A percentile compares a stretch with the other conserved stretches of the same genome.
phyloP scores from a whole-genome alignment of 1,140 invertebrate genomes.

The Spodoptera frugiperda region DNA sequence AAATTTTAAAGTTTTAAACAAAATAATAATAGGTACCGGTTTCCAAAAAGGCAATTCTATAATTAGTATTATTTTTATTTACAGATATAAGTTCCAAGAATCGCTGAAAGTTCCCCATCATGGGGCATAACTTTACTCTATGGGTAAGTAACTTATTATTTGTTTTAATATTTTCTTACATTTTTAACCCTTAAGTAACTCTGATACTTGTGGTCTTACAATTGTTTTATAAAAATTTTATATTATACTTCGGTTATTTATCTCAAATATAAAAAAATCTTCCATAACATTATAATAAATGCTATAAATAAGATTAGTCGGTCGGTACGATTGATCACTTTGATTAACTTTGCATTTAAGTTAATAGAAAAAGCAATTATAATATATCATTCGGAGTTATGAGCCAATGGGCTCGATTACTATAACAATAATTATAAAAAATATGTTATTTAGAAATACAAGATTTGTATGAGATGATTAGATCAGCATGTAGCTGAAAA shows the following conservation, averaged over 20 bases:
- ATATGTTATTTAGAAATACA: not conserved
- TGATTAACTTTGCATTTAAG: constrained; percentile 9
- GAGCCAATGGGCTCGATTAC: constrained; percentile 1
- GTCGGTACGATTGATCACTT: not conserved
- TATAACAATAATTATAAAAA: not conserved
- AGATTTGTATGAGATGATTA: not conserved
- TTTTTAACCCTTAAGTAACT: not conserved
- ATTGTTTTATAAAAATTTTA: too few relatives aligned
- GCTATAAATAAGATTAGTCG: constrained; percentile 16
- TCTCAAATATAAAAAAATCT: too few relatives aligned
- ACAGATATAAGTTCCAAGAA: constrained; percentile 44
- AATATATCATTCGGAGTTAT: not conserved
- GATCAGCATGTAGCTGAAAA: too few relatives aligned
- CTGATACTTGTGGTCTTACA: too few relatives aligned
- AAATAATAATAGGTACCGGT: not conserved
- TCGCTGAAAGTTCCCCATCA: constrained; percentile 63
- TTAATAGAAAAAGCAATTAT: constrained; percentile 32
- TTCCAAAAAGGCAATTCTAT: not conserved
- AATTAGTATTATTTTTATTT: constrained; percentile 34
- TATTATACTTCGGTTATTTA: not conserved
- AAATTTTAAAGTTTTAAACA: not conserved
- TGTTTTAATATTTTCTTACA: not conserved
- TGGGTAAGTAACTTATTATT: constrained; percentile 72
- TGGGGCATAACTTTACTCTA: constrained; percentile 69
- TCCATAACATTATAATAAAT: too few relatives aligned